Conservation (phyloP, 2,888 invertebrate genomes). For the Scaptodrosophila latifasciaeformis region DNA sequence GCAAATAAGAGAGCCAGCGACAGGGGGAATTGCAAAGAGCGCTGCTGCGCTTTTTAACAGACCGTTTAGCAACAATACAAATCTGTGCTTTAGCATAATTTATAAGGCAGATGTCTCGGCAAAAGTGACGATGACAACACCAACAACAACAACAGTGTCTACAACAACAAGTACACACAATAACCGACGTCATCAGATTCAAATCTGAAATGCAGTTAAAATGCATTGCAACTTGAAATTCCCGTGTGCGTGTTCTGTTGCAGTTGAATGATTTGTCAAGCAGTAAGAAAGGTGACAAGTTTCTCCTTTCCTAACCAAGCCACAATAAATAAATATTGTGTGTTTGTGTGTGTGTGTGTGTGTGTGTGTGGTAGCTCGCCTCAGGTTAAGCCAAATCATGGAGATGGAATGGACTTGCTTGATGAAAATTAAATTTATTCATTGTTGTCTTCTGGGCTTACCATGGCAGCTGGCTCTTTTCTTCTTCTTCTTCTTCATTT, state of each 20-base stretch:
- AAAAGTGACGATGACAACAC: slow-evolving; percentile 2
- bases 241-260: not conserved
- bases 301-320: too few relatives aligned
- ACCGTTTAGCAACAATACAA: slow-evolving; percentile 41
- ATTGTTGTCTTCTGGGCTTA: slow-evolving; percentile 55
- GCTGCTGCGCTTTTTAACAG: slow-evolving; percentile 38
- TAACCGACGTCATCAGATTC: slow-evolving; percentile 51
- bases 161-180: slow-evolving; percentile 11
- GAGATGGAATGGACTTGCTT: too few relatives aligned
- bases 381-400: too few relatives aligned
- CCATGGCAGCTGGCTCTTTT: slow-evolving; percentile 22
- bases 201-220: slow-evolving; percentile 66
- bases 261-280: not conserved
- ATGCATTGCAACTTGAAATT: slow-evolving; percentile 55
- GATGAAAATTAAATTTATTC: slow-evolving; percentile 64
- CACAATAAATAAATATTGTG: slow-evolving; percentile 26
- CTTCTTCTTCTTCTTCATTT: slow-evolving; percentile 6
- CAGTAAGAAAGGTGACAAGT: too few relatives aligned
- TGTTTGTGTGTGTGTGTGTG: too few relatives aligned
- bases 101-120: slow-evolving; percentile 55
- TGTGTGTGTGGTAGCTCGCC: slow-evolving; percentile 61
- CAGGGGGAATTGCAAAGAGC: too few relatives aligned
- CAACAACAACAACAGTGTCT: slow-evolving; percentile 2
- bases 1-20: too few relatives aligned
- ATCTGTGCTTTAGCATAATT: slow-evolving; percentile 51